phyloP scores from a whole-genome alignment of 2,888 invertebrate species.

The Epistrophella euchroma region DNA sequence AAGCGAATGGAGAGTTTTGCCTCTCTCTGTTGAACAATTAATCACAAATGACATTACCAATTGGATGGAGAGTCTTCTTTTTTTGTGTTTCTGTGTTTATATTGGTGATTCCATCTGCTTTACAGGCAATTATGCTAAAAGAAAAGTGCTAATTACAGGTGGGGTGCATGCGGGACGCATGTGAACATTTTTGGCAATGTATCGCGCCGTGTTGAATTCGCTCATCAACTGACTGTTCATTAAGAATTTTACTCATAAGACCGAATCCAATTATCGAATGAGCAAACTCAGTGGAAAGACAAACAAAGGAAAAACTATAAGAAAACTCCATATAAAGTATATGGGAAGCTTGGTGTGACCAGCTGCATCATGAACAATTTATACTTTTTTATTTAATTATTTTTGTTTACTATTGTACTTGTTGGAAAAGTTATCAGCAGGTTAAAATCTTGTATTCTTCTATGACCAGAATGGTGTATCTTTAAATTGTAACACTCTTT shows the following conservation, averaged over 20 bases:
- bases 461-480: too few species aligned
- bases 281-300: slow-evolving; percentile 14
- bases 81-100: slow-evolving; percentile 14
- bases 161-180: slow-evolving; percentile 12
- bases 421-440: too few species aligned
- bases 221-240: slow-evolving; percentile 45
- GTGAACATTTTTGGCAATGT: slow-evolving; percentile 29
- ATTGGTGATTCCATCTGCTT: slow-evolving; percentile 16
- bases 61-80: background rate
- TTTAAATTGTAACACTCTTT: too few species aligned
- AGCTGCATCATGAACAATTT: background rate
- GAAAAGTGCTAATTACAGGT: slow-evolving; percentile 52
- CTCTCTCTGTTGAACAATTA: slow-evolving; percentile 49
- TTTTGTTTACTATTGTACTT: too few species aligned
- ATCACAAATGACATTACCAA: slow-evolving; percentile 63
- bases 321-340: background rate
- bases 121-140: slow-evolving; percentile 27
- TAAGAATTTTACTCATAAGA: slow-evolving; percentile 46
- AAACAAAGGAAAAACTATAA: background rate
- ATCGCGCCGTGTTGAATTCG: background rate
- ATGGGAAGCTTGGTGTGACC: slow-evolving; percentile 9
- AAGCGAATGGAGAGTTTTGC: slow-evolving; percentile 33
- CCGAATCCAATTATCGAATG: slow-evolving; percentile 62
- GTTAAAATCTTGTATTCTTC: too few species aligned
- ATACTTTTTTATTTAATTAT: too few species aligned